Evolutionary conservation across 2,797 vertebrate genomes (phyloP).

Genomic region (Phrynocephalus guinanensis): DNA sequence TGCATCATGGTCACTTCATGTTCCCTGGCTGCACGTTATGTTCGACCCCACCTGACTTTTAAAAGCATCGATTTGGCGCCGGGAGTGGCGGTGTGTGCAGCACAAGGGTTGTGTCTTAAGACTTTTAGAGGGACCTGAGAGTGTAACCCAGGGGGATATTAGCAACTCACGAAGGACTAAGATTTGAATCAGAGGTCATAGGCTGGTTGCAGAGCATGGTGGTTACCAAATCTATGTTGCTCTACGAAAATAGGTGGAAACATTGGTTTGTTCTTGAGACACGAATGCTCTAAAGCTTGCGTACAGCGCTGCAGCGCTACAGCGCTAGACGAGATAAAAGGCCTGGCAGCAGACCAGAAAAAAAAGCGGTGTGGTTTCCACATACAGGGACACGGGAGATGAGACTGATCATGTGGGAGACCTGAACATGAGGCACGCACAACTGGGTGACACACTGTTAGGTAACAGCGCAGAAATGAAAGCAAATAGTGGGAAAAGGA

Average conservation of each 20-base stretch:
- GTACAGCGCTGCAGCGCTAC: too few relatives aligned
- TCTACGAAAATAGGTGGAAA: too few relatives aligned
- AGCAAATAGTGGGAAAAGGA: neutral
- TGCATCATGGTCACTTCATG: accelerated
- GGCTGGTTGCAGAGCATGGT: too few relatives aligned
- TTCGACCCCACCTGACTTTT: too few relatives aligned
- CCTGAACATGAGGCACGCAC: neutral
- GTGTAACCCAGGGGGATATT: neutral
- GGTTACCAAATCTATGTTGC: too few relatives aligned
- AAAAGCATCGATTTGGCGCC: neutral
- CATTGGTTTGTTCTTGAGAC: too few relatives aligned
- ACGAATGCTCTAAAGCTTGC: too few relatives aligned
- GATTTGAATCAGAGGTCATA: too few relatives aligned
- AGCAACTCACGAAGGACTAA: neutral
- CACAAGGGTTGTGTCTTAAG: too few relatives aligned
- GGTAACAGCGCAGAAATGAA: neutral
- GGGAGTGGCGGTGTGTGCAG: too few relatives aligned
- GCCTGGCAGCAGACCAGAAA: neutral
- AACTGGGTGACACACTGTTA: neutral
- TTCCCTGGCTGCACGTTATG: neutral
- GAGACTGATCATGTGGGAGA: too few relatives aligned
- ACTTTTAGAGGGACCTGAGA: neutral
- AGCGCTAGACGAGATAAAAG: neutral
- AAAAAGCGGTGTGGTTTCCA: too few relatives aligned
- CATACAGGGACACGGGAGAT: neutral